phyloP scores from a whole-genome alignment of 2,888 invertebrate genomes.

The Beris chalybata region DNA sequence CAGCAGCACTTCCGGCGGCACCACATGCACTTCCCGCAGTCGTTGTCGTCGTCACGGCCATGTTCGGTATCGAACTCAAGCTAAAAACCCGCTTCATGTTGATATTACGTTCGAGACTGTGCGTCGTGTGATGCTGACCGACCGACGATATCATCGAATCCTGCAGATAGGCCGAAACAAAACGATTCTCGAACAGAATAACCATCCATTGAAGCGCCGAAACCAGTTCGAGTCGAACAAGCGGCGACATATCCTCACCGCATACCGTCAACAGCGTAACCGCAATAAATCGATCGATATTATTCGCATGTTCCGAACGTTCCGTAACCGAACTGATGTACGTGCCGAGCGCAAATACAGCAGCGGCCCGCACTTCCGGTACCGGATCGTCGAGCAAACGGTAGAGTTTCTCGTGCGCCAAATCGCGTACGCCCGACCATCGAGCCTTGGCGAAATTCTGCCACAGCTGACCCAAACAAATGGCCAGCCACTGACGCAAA shows the following conservation, averaged over 20 bases:
- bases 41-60: conserved; percentile 48
- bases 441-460: conserved; percentile 83
- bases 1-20: conserved; percentile 37
- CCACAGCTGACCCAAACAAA: conserved; percentile 91
- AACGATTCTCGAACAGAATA: conserved; percentile 83
- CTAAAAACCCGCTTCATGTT: conserved; percentile 68
- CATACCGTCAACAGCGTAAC: conserved; percentile 80
- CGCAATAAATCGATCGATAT: conserved; percentile 90
- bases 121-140: conserved; percentile 46
- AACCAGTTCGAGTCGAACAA: conserved; percentile 85
- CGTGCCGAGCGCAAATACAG: conserved; percentile 92
- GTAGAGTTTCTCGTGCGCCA: conserved; percentile 94
- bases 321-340: conserved; percentile 84
- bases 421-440: conserved; percentile 94
- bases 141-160: conserved; percentile 48
- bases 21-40: no score
- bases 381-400: conserved; percentile 75
- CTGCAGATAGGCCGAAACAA: conserved; percentile 75
- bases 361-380: conserved; percentile 92
- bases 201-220: conserved; percentile 86
- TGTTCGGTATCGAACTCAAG: conserved; percentile 69
- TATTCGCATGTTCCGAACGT: conserved; percentile 90
- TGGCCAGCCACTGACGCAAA: conserved; percentile 85
- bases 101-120: conserved; percentile 55
- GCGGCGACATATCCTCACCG: conserved; percentile 79